A percentile compares a stretch with the other conserved stretches of the same genome.
Conservation (phyloP, 2,888 invertebrate species). For the Bombylius discolor region DNA sequence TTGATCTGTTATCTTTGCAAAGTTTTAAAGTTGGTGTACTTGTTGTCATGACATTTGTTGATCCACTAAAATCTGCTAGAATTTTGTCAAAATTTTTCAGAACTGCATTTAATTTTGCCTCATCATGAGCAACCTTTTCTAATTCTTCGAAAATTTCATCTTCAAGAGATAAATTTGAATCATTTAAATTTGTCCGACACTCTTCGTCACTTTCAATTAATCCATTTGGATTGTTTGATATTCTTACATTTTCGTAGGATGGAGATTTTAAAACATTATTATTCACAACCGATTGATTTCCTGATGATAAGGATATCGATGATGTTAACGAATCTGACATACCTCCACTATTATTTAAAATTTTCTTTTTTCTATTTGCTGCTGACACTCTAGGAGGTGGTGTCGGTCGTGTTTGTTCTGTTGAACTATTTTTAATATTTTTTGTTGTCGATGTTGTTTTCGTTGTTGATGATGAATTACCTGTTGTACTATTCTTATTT, state of each 20-base stretch:
- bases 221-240: slow-evolving; percentile 16
- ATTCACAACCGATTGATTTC: not conserved
- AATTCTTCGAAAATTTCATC: slow-evolving; percentile 37
- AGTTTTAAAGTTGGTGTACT: not conserved
- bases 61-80: slow-evolving; percentile 35
- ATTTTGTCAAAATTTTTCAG: slow-evolving; percentile 43
- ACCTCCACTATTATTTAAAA: not conserved
- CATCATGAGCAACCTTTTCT: slow-evolving; percentile 35
- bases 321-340: not conserved
- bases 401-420: slow-evolving; percentile 2
- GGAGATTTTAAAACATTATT: not conserved
- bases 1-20: not conserved
- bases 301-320: not conserved
- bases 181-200: slow-evolving; percentile 24
- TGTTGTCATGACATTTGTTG: not conserved
- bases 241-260: slow-evolving; percentile 10
- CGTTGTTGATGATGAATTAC: not conserved
- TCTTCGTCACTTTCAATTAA: slow-evolving; percentile 30
- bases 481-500: slow-evolving; percentile 20
- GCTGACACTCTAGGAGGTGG: slow-evolving; percentile 11
- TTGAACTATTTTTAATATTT: not conserved
- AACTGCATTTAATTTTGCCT: slow-evolving; percentile 38
- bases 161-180: slow-evolving; percentile 30
- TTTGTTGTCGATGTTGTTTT: not conserved
- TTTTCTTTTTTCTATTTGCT: slow-evolving; percentile 3